Evolutionary conservation across 1,140 invertebrate species (phyloP).

Genomic region (Drosophila ercepeae): DNA sequence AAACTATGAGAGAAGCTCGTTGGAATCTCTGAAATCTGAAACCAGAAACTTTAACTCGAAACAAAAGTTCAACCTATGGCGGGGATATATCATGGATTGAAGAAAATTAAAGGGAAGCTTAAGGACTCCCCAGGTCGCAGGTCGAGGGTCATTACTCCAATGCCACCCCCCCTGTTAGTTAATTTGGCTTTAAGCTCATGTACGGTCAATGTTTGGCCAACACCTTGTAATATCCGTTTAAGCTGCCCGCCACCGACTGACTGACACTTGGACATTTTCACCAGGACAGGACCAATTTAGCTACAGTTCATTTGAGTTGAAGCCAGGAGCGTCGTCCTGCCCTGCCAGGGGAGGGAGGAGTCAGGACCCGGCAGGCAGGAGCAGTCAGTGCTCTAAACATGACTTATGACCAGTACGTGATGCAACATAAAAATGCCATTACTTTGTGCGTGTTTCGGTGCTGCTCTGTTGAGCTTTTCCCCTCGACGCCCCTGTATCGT

Average conservation of each 20-base stretch:
- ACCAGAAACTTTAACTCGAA: conserved; percentile 9
- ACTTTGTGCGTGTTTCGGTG: conserved; percentile 73
- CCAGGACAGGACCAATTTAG: conserved; percentile 65
- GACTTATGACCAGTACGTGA: conserved; percentile 83
- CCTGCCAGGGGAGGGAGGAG: background rate
- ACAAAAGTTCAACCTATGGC: background rate
- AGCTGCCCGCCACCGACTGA: conserved; percentile 57
- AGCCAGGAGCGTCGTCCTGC: conserved; percentile 4
- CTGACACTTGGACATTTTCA: conserved; percentile 66
- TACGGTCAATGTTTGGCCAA: conserved; percentile 83
- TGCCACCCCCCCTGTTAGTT: too few species aligned
- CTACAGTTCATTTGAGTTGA: conserved; percentile 78
- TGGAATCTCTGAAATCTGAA: background rate
- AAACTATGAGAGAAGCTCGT: conserved; percentile 13
- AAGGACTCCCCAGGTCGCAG: too few species aligned
- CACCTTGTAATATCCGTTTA: conserved; percentile 83
- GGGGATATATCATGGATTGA: too few species aligned
- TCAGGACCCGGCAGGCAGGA: conserved; percentile 19
- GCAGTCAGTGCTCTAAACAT: conserved; percentile 80
- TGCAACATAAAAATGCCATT: conserved; percentile 84
- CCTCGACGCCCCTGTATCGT: background rate
- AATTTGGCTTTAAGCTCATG: conserved; percentile 81
- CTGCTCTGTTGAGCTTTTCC: conserved; percentile 20
- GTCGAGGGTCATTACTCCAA: too few species aligned
- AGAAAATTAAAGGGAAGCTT: too few species aligned